These are phyloP conservation scores for Eurystomus gularis DNA, from an alignment of 2,113 vertebrate species.

Conservation along the genomic window DNA sequence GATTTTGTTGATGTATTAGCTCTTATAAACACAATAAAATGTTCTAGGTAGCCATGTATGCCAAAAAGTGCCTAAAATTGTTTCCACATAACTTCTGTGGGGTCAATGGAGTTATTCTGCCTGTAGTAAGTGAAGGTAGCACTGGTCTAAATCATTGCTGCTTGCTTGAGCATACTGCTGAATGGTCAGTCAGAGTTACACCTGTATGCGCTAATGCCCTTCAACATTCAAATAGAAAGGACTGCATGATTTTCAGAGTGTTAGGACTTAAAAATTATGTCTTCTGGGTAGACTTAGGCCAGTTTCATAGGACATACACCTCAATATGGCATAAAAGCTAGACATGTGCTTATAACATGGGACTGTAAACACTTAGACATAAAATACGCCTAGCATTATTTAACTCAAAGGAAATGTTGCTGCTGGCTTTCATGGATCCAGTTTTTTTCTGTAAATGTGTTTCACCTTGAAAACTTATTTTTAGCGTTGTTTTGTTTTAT, in stretches of 20 bases:
- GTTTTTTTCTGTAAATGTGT: not conserved
- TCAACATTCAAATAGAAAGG: not conserved
- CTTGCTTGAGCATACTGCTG: not conserved
- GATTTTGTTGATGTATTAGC: not conserved
- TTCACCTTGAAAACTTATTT: not conserved
- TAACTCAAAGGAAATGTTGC: not conserved
- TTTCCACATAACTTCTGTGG: not conserved
- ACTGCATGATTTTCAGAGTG: not conserved
- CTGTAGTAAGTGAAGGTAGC: not conserved
- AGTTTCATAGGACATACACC: not conserved
- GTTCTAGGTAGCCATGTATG: not conserved
- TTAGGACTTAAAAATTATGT: not conserved
- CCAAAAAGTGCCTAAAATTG: not conserved
- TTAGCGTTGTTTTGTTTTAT: not conserved
- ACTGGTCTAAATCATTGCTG: not conserved
- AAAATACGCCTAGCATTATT: not conserved
- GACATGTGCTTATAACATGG: not conserved
- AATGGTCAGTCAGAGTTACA: not conserved
- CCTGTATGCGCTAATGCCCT: accelerated
- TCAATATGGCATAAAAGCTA: not conserved
- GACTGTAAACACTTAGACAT: not conserved
- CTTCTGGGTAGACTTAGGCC: not conserved
- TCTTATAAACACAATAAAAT: not conserved
- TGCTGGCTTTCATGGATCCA: not conserved
- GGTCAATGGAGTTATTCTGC: not conserved